Percentiles rank a stretch among this genome's conserved stretches.
phyloP scores from a whole-genome alignment of 2,113 vertebrate species.

The Scomber japonicus region DNA sequence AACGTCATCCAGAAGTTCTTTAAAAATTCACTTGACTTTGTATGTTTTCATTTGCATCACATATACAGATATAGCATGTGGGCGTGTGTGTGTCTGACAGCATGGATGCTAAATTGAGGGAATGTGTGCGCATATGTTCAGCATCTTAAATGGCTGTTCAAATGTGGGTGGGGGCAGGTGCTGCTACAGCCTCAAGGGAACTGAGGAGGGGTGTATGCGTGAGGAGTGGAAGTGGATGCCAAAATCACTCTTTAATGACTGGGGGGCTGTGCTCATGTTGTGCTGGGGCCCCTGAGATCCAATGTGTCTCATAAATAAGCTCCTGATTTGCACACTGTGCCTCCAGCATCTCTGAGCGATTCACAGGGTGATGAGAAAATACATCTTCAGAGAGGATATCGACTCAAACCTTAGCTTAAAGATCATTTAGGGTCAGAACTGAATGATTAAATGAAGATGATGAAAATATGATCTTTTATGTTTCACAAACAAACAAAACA shows the following conservation, averaged over 20 bases:
- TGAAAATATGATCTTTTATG: background rate
- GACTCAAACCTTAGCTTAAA: conserved; percentile 10
- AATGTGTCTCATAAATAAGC: conserved; percentile 80
- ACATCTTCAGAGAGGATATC: conserved; percentile 19
- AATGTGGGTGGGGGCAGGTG: conserved; percentile 81
- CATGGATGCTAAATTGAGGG: conserved; percentile 59
- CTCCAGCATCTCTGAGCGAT: conserved; percentile 42
- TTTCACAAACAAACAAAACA: background rate
- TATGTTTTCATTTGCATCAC: conserved; percentile 48
- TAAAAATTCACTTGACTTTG: conserved; percentile 33
- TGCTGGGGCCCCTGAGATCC: conserved; percentile 67
- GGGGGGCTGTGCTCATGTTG: conserved; percentile 58
- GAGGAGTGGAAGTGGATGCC: conserved; percentile 68
- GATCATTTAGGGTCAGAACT: background rate
- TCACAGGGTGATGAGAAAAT: conserved; percentile 37
- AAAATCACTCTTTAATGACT: conserved; percentile 86
- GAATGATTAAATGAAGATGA: conserved; percentile 6
- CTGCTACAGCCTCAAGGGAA: conserved; percentile 63
- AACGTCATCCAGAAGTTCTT: conserved; percentile 36
- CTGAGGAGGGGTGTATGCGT: background rate
- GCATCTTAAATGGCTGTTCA: conserved; percentile 70
- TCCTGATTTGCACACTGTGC: conserved; percentile 76
- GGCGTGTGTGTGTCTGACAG: conserved; percentile 51
- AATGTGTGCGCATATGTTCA: conserved; percentile 76
- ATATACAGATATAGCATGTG: conserved; percentile 55